Evolutionary conservation across 2,888 invertebrate genomes (phyloP), one percentile per base, ranked within the genome.

Genomic region (Carterocephalus palaemon): DNA sequence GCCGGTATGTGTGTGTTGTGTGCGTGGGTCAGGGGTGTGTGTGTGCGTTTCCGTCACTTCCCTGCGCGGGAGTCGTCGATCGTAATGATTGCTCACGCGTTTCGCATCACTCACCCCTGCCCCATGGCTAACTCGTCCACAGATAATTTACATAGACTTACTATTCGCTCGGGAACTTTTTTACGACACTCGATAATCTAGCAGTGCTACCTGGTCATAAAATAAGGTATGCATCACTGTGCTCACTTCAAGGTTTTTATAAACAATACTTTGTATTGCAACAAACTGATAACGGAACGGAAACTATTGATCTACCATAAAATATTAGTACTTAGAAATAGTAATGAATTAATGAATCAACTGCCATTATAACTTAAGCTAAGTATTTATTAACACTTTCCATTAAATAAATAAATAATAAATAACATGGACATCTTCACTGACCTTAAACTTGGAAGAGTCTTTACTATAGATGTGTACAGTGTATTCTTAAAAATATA

Each of bases 81-180:
- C 81, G 80, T 71, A 64, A 78, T 72, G 83, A 80, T 77, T 82
- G 81, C 80, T 80, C 80, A 83, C 84, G 84, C 85, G 85, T 86
- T 76, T 77, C 86, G 84, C 86, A 83, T 83, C 83, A 75, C 70
- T 81, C 82, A 68, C 80, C 83, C 83, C 70, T 70, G 70, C 75
- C 73, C 78, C 62, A 60, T 64, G 66, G 71, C 75, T 73, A 73
- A 75, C 75, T 67, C 64, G 75, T 80, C 81, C 78, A 71, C 78
- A 77, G 71, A 78, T 69, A 69, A 82, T 84, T 83, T 80, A 82
- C 80, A 81, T 83, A 75, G 67, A 63, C 66, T 70, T 64, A 65
- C 62, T 75, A 80, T 76, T 63, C 77, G 71, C 46, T 41, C 38
- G 49, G 64, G 65, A 60, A 56, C 51, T 67, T 77, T 79, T 73